A percentile compares a stretch with the other conserved stretches of the same genome.
Evolutionary conservation across 2,888 invertebrate genomes (phyloP).

Genomic region (Blastobasis adustella): DNA sequence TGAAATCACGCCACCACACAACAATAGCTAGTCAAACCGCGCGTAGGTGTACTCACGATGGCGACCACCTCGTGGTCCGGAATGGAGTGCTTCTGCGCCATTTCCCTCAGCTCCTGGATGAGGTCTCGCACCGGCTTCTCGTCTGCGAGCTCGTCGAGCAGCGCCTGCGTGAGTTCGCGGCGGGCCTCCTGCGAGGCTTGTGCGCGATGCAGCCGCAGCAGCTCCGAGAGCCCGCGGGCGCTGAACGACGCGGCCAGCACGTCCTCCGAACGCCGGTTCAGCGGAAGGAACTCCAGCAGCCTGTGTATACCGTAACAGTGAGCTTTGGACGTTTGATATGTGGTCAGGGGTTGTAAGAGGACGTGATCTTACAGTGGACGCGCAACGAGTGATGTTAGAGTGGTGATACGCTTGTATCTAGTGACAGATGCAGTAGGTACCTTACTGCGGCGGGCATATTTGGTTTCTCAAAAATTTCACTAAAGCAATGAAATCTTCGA

Average conservation of each 20-base stretch:
- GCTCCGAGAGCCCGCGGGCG: slow-evolving; percentile 85
- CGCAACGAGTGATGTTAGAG: too few relatives aligned
- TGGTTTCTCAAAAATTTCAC: too few relatives aligned
- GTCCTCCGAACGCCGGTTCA: slow-evolving; percentile 94
- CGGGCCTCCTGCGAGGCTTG: slow-evolving; percentile 83
- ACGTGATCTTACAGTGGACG: too few relatives aligned
- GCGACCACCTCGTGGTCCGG: slow-evolving; percentile 93
- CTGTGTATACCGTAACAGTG: slow-evolving; percentile 44
- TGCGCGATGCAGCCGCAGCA: slow-evolving; percentile 87
- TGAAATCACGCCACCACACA: not conserved
- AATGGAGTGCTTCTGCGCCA: slow-evolving; percentile 87
- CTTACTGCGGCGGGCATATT: too few relatives aligned
- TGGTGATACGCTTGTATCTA: too few relatives aligned
- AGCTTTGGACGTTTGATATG: too few relatives aligned
- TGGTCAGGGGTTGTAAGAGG: too few relatives aligned
- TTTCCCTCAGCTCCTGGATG: slow-evolving; percentile 89
- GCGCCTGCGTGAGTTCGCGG: slow-evolving; percentile 73
- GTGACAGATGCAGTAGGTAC: too few relatives aligned
- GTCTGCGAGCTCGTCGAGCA: slow-evolving; percentile 91
- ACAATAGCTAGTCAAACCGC: not conserved
- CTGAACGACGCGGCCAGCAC: slow-evolving; percentile 88
- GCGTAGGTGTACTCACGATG: slow-evolving; percentile 76
- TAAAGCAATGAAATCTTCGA: too few relatives aligned
- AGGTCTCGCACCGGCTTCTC: slow-evolving; percentile 91
- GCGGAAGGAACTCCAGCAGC: slow-evolving; percentile 94